Evolutionary conservation across 30 jellyfish, hydroid and myxozoan species (phyloP).

Genomic region (Nemopilema nomurai): DNA sequence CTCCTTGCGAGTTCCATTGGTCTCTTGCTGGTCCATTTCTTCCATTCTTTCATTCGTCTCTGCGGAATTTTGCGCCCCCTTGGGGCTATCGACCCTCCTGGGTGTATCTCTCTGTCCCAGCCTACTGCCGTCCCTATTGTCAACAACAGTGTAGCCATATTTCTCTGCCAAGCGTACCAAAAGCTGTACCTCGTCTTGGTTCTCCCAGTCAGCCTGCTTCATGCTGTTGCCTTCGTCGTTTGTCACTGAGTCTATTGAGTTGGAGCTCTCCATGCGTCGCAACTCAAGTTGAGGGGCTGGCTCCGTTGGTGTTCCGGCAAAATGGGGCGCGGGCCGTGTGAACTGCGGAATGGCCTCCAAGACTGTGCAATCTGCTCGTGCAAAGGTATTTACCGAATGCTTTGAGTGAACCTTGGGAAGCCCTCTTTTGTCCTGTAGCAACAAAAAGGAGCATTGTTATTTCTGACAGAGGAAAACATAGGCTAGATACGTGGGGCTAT

Average conservation of each 20-base stretch:
- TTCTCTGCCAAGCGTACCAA: constrained; percentile 27
- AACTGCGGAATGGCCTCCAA: not conserved
- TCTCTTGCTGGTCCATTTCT: not conserved
- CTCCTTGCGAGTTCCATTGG: not conserved
- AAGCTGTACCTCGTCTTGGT: constrained; percentile 13
- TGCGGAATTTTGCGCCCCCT: not conserved
- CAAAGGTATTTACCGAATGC: not conserved
- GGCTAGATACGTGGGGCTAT: not conserved
- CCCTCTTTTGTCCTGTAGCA: not conserved
- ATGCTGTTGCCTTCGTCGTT: not conserved
- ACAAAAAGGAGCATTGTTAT: not conserved
- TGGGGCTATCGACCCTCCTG: not conserved
- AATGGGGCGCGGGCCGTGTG: not conserved
- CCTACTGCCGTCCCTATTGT: not conserved
- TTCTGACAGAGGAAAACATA: not conserved
- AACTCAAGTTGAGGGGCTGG: not conserved
- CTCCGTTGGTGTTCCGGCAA: not conserved
- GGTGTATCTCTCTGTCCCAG: not conserved
- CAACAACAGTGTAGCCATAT: constrained; percentile 32
- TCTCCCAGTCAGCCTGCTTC: constrained; percentile 5
- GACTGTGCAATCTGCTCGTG: not conserved
- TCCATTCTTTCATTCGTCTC: not conserved
- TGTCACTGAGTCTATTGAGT: not conserved
- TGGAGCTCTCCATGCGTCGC: not conserved
- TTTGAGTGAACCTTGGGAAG: not conserved